Conservation (phyloP, 2,113 vertebrate species). For the Sturnus vulgaris region DNA sequence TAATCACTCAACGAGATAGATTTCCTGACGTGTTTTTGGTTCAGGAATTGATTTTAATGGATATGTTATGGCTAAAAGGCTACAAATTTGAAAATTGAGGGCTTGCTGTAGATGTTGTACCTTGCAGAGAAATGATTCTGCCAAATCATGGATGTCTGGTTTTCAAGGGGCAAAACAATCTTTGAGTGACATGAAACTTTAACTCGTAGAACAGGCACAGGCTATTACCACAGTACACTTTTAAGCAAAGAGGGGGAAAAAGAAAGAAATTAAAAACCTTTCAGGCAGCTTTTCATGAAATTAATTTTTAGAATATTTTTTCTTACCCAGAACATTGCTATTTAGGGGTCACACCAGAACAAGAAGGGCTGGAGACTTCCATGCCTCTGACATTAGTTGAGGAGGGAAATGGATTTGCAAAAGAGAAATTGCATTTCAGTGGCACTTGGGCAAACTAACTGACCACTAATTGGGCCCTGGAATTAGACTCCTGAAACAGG, state of each 20-base stretch:
- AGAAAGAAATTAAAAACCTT: background rate
- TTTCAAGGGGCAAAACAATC: background rate
- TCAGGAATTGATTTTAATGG: background rate
- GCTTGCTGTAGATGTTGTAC: background rate
- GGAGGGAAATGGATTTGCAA: background rate
- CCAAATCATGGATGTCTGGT: background rate
- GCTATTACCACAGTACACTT: background rate
- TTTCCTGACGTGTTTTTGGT: background rate
- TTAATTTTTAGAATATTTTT: background rate
- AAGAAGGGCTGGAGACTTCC: background rate
- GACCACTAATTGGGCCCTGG: background rate
- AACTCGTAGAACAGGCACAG: background rate
- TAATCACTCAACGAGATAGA: background rate
- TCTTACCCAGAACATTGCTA: background rate
- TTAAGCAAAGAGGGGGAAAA: background rate
- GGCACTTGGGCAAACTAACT: background rate
- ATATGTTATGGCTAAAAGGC: background rate
- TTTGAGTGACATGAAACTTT: background rate
- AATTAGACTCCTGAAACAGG: background rate
- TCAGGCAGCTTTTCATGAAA: background rate
- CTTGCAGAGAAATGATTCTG: background rate
- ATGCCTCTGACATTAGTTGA: background rate
- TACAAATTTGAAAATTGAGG: background rate
- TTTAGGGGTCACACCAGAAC: background rate
- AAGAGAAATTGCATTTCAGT: background rate